Evolutionary conservation across 2,888 invertebrate species (phyloP).

Genomic region (Drosophila robusta): DNA sequence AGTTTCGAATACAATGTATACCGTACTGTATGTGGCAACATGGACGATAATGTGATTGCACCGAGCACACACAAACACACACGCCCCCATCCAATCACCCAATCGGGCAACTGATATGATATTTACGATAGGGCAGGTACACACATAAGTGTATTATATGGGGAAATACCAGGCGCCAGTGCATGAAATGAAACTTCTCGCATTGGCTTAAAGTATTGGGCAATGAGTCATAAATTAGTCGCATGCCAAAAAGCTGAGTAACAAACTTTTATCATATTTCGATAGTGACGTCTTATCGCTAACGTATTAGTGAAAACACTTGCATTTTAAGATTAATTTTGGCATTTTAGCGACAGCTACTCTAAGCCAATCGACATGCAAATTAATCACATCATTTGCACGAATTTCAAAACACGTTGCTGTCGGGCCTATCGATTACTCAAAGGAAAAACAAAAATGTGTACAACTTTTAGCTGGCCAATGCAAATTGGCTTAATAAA

Average conservation of each 20-base stretch:
- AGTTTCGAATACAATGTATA: constrained; percentile 53
- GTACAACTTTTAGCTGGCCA: constrained; percentile 53
- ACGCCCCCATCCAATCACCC: background rate
- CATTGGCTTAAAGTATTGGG: constrained; percentile 15
- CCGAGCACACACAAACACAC: background rate
- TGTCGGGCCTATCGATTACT: constrained; percentile 41
- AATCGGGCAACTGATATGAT: constrained; percentile 49
- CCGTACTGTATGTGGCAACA: constrained; percentile 21
- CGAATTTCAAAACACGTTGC: constrained; percentile 54
- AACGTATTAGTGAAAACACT: constrained; percentile 27
- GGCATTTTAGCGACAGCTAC: constrained; percentile 41
- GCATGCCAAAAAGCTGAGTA: constrained; percentile 14
- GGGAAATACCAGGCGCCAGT: constrained; percentile 48
- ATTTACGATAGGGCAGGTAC: constrained; percentile 47
- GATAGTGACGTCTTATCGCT: constrained; percentile 8
- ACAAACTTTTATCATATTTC: background rate
- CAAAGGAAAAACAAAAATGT: constrained; percentile 40
- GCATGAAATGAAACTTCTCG: constrained; percentile 9
- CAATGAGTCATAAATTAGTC: constrained; percentile 46
- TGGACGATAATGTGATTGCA: constrained; percentile 57
- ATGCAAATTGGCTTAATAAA: constrained; percentile 70
- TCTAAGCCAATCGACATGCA: constrained; percentile 37
- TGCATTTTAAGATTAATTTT: constrained; percentile 33
- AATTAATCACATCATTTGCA: constrained; percentile 74
- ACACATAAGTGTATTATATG: constrained; percentile 7